Base-by-base conservation (phyloP, 2,113 vertebrate genomes). In the Acinonyx jubatus region DNA sequence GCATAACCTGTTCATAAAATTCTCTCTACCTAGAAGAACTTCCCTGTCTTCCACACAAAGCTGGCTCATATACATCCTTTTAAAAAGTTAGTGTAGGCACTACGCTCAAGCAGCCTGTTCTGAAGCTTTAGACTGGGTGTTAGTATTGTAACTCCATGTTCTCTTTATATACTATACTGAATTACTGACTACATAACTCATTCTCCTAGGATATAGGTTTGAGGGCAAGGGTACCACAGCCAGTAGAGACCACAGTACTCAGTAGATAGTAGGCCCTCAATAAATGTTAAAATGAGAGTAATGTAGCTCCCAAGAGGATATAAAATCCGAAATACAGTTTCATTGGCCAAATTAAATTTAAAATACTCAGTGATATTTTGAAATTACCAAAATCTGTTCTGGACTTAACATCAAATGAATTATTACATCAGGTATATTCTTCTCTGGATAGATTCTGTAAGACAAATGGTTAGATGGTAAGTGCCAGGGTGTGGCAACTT, bases 351-450 rank as follows among this genome's bases (percentile, higher is more conserved):
- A 31, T 71, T 83, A 79, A 96, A 95, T 92, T 74, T 68, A 74
- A 97, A 97, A 55, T 45, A 91, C 9, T 85, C 21, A 8, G 13
- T 55, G n/a, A n/a, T 36, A 74, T 38, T 87, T 95, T 92, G 81
- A 92, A 96, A 80, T 80, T 82, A 25, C 19, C 23, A 68, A 90
- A 74, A 90, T 85, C 4, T 76, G 5, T 38, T 74, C 21, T 82
- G 21, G 23, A 88, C 1, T 38, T 79, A 63, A 84, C 7, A 71
- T 41, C 4, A 61, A 68, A 73, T 31, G 2, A 38, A 79, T 73
- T 48, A n/a, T 87, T 68, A 13, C 8, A 80, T 87, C 2, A 73
- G 0, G 12, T 15, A 27, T 74, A 55, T 55, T 78, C 11, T n/a
- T 94, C 36, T 61, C 14, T 66, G 19, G 14, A 18, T 50, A 16